Percentiles rank a stretch among this genome's conserved stretches.
phyloP scores from a whole-genome alignment of 1,140 invertebrate species.

The Theocolax elegans region DNA sequence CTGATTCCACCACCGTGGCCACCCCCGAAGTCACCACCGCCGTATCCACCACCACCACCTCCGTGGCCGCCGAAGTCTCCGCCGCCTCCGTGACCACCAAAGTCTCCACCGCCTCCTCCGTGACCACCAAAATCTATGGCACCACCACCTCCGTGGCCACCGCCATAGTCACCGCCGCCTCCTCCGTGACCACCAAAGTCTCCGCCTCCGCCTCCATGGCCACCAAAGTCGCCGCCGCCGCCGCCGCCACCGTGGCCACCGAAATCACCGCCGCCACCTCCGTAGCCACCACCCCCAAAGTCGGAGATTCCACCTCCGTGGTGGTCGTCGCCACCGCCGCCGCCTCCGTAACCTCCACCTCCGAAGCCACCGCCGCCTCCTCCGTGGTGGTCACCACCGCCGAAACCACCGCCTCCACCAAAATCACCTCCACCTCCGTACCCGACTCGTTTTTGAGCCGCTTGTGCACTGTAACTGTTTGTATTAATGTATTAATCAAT shows the following conservation, averaged over 20 bases:
- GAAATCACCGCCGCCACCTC: constrained; percentile 13
- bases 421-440: constrained; percentile 40
- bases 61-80: constrained; percentile 20
- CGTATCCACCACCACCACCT: constrained; percentile 35
- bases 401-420: constrained; percentile 17
- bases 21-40: constrained; percentile 15
- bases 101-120: constrained; percentile 31
- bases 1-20: neutral
- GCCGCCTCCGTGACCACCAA: neutral
- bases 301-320: constrained; percentile 5
- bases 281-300: neutral
- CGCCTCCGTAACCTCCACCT: constrained; percentile 1
- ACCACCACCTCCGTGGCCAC: constrained; percentile 26
- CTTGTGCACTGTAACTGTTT: constrained; percentile 46
- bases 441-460: constrained; percentile 57
- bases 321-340: neutral
- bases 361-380: constrained; percentile 15
- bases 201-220: constrained; percentile 2
- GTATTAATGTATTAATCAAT: no score
- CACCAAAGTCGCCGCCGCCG: neutral
- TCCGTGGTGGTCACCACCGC: constrained; percentile 22
- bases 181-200: constrained; percentile 24
- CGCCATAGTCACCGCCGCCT: constrained; percentile 23
- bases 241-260: constrained; percentile 26
- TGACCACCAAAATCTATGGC: constrained; percentile 10